Percentiles rank a stretch among this genome's conserved stretches.
These are phyloP conservation scores for Dinocampus coccinellae DNA, from an alignment of 2,888 invertebrate genomes.

Conservation along the genomic window DNA sequence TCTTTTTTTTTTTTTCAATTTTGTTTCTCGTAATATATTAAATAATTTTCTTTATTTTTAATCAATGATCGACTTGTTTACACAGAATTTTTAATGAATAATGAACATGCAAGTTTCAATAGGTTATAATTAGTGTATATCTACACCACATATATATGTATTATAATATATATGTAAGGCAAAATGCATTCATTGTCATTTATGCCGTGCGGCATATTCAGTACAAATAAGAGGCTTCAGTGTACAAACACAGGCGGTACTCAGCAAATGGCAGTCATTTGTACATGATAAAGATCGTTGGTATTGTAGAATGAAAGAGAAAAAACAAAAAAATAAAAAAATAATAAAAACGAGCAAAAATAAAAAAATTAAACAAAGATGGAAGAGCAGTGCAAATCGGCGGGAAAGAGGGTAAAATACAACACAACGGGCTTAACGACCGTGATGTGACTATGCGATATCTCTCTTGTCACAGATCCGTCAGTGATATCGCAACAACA, in stretches of 20 bases:
- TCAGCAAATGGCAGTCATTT: constrained; percentile 62
- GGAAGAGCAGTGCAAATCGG: constrained; percentile 9
- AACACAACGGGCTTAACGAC: constrained; percentile 59
- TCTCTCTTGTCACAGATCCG: constrained; percentile 63
- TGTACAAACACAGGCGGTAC: constrained; percentile 31
- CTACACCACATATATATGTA: background rate
- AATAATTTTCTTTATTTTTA: background rate
- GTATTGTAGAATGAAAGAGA: constrained; percentile 59
- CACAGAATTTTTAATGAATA: background rate
- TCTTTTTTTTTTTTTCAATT: background rate
- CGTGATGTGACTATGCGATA: constrained; percentile 65
- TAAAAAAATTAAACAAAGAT: constrained; percentile 21
- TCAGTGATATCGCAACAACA: constrained; percentile 59
- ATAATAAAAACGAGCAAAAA: constrained; percentile 12
- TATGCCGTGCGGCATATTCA: constrained; percentile 28
- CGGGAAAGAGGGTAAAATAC: constrained; percentile 29
- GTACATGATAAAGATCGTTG: constrained; percentile 62
- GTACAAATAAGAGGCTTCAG: constrained; percentile 33
- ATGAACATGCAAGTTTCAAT: background rate
- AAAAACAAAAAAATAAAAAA: constrained; percentile 42
- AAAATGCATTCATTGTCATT: constrained; percentile 31
- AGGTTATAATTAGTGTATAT: constrained; percentile 7
- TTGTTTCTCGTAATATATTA: background rate
- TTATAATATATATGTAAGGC: background rate
- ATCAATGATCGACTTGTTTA: background rate